These are phyloP conservation scores for Enteromius argenteus DNA, from an alignment of 2,797 vertebrate genomes.

Conservation along the genomic window DNA sequence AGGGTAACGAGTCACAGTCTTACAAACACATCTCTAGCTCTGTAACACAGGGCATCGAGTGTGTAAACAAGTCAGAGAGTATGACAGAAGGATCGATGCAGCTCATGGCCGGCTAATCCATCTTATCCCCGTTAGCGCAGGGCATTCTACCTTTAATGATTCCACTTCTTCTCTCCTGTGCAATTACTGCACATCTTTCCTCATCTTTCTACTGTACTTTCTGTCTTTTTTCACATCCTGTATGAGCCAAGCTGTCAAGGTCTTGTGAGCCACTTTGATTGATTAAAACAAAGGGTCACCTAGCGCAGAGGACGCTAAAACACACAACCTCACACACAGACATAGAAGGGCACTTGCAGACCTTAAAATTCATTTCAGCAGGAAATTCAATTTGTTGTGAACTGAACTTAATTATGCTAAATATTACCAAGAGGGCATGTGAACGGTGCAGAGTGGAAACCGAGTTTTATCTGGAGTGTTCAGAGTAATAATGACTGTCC, in stretches of 20 bases:
- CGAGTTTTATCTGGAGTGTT: neutral
- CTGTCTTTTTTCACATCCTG: neutral
- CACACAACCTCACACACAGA: conserved; percentile 29
- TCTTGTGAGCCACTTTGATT: conserved; percentile 37
- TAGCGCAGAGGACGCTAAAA: conserved; percentile 12
- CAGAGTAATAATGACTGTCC: neutral
- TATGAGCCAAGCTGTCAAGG: neutral
- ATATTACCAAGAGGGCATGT: conserved; percentile 16
- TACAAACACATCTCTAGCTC: conserved; percentile 51
- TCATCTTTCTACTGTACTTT: conserved; percentile 21
- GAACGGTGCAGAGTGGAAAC: neutral
- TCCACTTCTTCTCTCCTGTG: conserved; percentile 31
- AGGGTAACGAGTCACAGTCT: conserved; percentile 74
- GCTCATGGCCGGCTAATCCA: conserved; percentile 56
- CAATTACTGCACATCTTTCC: conserved; percentile 10
- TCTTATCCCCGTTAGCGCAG: conserved; percentile 39
- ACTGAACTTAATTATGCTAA: conserved; percentile 74
- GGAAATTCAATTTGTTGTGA: conserved; percentile 65
- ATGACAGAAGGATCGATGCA: conserved; percentile 53
- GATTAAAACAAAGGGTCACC: conserved; percentile 47
- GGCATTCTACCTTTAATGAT: conserved; percentile 42
- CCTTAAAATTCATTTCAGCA: conserved; percentile 17
- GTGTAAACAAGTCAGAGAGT: conserved; percentile 59
- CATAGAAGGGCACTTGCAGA: conserved; percentile 27
- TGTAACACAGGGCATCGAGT: conserved; percentile 59